Evolutionary conservation across 2,888 invertebrate genomes (phyloP).

Genomic region (Aporophyla lueneburgensis): DNA sequence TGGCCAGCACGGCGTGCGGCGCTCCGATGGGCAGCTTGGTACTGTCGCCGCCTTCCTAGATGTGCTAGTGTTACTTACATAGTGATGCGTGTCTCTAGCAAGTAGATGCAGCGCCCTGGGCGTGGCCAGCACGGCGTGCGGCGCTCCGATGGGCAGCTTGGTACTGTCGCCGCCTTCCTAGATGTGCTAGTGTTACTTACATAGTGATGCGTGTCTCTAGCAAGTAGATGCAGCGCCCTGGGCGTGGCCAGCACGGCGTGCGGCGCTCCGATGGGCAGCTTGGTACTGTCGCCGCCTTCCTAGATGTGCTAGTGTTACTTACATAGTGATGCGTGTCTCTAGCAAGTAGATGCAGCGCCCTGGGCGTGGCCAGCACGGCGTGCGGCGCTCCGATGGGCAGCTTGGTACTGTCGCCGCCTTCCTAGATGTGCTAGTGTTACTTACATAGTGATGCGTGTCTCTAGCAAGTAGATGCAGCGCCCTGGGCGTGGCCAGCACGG

Average conservation of each 20-base stretch:
- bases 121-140: no score
- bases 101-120: no score
- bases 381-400: constrained; percentile 69
- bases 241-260: constrained; percentile 74
- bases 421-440: constrained; percentile 65
- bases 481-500: constrained; percentile 71
- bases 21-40: no score
- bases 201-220: constrained; percentile 77
- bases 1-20: no score
- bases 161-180: no score
- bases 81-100: no score
- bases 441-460: constrained; percentile 80
- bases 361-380: constrained; percentile 72
- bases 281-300: constrained; percentile 71
- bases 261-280: constrained; percentile 65
- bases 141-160: no score
- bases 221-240: constrained; percentile 74
- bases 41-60: no score
- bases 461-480: constrained; percentile 75
- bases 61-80: no score
- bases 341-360: constrained; percentile 75
- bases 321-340: constrained; percentile 80
- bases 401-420: constrained; percentile 69
- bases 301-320: constrained; percentile 59
- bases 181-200: constrained; percentile 72